Evolutionary conservation across 2,113 vertebrate species (phyloP).

Genomic region (Boulengeromyrus knoepffleri): DNA sequence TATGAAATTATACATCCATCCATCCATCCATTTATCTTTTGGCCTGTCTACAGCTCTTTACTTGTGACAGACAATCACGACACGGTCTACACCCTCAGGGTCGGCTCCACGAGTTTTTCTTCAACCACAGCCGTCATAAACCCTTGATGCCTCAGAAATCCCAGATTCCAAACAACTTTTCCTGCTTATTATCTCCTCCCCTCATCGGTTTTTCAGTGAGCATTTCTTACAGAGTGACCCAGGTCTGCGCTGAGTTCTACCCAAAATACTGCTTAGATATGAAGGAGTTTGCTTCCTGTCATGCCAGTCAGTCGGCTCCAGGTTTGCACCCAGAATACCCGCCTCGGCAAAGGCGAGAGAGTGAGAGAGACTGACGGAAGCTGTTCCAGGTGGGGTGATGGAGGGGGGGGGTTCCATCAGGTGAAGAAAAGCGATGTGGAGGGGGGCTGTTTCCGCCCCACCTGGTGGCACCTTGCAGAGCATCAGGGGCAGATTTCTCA

Average conservation of each 20-base stretch:
- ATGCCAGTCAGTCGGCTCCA: not conserved
- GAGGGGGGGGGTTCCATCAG: no score
- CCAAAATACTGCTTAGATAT: not conserved
- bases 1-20: not conserved
- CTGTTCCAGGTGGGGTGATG: not conserved
- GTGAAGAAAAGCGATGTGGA: not conserved
- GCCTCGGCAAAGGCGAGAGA: not conserved
- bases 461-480: no score
- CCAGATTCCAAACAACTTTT: not conserved
- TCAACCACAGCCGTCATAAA: not conserved
- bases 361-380: not conserved
- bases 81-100: not conserved
- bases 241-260: not conserved
- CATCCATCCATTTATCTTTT: not conserved
- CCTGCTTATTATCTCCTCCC: not conserved
- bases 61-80: not conserved
- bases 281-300: not conserved
- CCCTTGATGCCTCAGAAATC: not conserved
- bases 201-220: not conserved
- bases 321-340: not conserved
- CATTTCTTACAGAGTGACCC: not conserved
- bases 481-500: not conserved
- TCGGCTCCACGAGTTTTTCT: not conserved
- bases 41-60: not conserved
- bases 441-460: no score